Percentiles rank a stretch among this genome's conserved stretches.
Conservation (phyloP, 2,113 vertebrate genomes). For the Porphyrio hochstetteri region DNA sequence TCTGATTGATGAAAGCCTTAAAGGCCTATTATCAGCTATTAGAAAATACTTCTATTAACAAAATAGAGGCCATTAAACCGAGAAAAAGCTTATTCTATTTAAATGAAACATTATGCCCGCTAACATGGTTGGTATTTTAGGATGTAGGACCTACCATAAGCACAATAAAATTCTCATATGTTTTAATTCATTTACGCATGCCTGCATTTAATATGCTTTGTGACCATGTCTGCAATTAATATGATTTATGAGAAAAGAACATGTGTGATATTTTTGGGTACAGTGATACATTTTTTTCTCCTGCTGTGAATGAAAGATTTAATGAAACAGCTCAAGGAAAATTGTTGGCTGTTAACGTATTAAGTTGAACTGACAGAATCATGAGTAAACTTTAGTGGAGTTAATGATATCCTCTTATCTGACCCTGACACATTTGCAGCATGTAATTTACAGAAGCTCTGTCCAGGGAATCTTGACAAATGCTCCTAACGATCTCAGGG, state of each 20-base stretch:
- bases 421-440: conserved; percentile 88
- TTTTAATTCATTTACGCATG: conserved; percentile 85
- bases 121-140: conserved; percentile 34
- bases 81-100: conserved; percentile 15
- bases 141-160: conserved; percentile 49
- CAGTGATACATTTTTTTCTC: conserved; percentile 37
- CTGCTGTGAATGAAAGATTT: conserved; percentile 74
- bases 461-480: conserved; percentile 88
- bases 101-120: conserved; percentile 44
- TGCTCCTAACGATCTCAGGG: conserved; percentile 85
- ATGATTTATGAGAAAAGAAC: conserved; percentile 79
- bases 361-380: conserved; percentile 73
- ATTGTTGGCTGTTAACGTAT: conserved; percentile 66
- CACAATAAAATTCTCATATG: conserved; percentile 79
- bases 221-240: conserved; percentile 80
- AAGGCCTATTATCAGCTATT: conserved; percentile 23
- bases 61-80: conserved; percentile 30
- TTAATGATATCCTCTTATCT: conserved; percentile 87
- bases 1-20: not conserved
- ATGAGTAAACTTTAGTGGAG: conserved; percentile 77
- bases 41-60: conserved; percentile 7
- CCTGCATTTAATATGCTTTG: conserved; percentile 78
- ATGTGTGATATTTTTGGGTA: conserved; percentile 66
- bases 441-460: conserved; percentile 90
- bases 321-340: conserved; percentile 74